These are phyloP conservation scores for Acromyrmex heyeri DNA, from an alignment of 1,140 invertebrate genomes.

Conservation along the genomic window DNA sequence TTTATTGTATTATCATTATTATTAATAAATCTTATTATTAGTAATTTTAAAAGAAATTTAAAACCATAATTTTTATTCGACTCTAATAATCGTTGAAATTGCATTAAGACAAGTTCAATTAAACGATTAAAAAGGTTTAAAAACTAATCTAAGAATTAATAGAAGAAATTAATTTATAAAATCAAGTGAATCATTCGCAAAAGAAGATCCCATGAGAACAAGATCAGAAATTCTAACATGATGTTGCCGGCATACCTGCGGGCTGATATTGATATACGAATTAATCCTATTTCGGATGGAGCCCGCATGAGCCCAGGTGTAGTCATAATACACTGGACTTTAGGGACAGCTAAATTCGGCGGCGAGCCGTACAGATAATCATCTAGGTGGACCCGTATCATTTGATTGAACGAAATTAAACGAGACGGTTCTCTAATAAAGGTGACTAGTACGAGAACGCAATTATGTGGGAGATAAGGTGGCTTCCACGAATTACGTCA, in stretches of 20 bases:
- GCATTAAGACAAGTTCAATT: neutral
- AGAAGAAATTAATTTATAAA: conserved; percentile 2
- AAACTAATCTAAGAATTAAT: neutral
- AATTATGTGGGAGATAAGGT: conserved; percentile 76
- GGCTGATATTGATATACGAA: conserved; percentile 45
- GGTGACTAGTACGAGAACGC: conserved; percentile 71
- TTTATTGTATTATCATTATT: neutral
- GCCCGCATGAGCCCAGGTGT: conserved; percentile 82
- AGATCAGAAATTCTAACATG: conserved; percentile 8
- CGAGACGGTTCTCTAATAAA: conserved; percentile 71
- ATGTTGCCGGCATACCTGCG: conserved; percentile 75
- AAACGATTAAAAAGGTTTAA: neutral
- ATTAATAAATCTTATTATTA: neutral
- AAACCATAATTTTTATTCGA: neutral
- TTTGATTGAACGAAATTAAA: conserved; percentile 79
- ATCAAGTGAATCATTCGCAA: neutral
- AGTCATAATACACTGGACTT: conserved; percentile 50
- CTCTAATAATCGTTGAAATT: neutral
- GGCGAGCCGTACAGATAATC: conserved; percentile 67
- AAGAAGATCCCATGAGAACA: neutral
- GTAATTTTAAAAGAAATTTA: neutral
- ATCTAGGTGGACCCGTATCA: conserved; percentile 78
- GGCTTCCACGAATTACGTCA: conserved; percentile 62
- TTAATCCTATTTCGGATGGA: conserved; percentile 59
- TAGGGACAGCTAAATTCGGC: conserved; percentile 47